Evolutionary conservation across 2,888 invertebrate genomes (phyloP).

Genomic region (Scaptomyza caliginosa): DNA sequence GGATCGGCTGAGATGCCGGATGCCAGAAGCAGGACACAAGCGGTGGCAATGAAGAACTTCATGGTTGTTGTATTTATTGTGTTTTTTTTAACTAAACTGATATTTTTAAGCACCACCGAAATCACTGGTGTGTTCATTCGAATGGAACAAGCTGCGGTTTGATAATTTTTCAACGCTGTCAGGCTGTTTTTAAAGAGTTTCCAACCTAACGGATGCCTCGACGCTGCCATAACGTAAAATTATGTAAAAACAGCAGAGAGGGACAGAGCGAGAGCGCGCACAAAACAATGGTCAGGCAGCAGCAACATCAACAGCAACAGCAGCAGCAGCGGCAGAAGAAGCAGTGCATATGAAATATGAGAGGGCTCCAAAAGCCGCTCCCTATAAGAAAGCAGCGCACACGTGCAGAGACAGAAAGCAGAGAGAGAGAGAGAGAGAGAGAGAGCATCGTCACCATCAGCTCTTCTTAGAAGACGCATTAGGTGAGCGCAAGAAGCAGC

Average conservation of each 20-base stretch:
- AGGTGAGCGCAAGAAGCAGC: constrained; percentile 35
- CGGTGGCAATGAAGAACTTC: constrained; percentile 82
- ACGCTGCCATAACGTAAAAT: constrained; percentile 71
- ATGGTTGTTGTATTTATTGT: constrained; percentile 60
- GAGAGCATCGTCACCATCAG: constrained; percentile 29
- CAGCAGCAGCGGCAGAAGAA: constrained; percentile 24
- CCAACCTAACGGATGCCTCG: constrained; percentile 72
- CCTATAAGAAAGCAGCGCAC: constrained; percentile 32
- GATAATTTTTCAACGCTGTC: constrained; percentile 84
- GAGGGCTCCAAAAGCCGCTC: constrained; percentile 53
- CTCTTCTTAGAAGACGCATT: constrained; percentile 64
- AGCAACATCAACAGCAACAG: not conserved
- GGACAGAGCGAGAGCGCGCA: constrained; percentile 32
- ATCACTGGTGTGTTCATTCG: constrained; percentile 84
- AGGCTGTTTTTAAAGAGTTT: constrained; percentile 85
- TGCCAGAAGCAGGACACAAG: constrained; percentile 81
- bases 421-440: constrained; percentile 9
- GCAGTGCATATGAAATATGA: constrained; percentile 47
- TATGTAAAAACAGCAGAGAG: constrained; percentile 65
- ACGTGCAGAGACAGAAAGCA: constrained; percentile 21
- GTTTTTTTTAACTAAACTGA: constrained; percentile 54
- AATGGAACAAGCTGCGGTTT: constrained; percentile 85
- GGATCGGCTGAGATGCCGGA: constrained; percentile 81
- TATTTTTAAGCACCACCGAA: constrained; percentile 81
- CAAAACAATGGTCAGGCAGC: constrained; percentile 20